These are phyloP conservation scores for Psilopogon haemacephalus DNA, from an alignment of 2,113 vertebrate genomes.

Conservation along the genomic window DNA sequence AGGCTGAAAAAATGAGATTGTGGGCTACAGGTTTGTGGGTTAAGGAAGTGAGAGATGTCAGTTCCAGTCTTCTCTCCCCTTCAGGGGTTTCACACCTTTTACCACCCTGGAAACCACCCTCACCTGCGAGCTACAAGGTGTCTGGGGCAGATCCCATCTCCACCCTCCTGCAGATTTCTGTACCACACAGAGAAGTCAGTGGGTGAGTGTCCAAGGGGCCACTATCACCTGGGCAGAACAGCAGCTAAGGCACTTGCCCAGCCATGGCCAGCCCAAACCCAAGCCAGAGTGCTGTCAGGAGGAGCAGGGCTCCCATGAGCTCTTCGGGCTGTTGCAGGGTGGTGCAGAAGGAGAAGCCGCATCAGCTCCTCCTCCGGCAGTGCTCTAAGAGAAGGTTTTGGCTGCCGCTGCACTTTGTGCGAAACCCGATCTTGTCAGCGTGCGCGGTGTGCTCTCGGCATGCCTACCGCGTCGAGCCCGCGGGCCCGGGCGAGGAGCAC, in stretches of 20 bases:
- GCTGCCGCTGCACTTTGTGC: background rate
- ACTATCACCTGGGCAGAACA: fast-evolving
- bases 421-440: slow-evolving; percentile 45
- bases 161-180: background rate
- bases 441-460: slow-evolving; percentile 7
- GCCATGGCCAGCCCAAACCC: background rate
- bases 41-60: background rate
- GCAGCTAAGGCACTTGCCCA: fast-evolving
- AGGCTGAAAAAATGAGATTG: background rate
- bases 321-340: background rate
- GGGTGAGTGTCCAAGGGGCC: fast-evolving
- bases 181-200: fast-evolving
- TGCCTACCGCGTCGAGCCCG: slow-evolving; percentile 21
- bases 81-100: background rate
- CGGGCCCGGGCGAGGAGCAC: background rate
- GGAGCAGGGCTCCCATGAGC: background rate
- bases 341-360: background rate
- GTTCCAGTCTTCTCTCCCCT: background rate
- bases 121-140: background rate
- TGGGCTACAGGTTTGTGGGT: background rate
- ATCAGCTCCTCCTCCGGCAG: background rate
- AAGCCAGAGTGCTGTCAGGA: background rate
- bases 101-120: background rate
- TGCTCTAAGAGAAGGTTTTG: background rate
- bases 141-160: background rate